Evolutionary conservation across 2,888 invertebrate species (phyloP).

Genomic region (Diarsia dahlii): DNA sequence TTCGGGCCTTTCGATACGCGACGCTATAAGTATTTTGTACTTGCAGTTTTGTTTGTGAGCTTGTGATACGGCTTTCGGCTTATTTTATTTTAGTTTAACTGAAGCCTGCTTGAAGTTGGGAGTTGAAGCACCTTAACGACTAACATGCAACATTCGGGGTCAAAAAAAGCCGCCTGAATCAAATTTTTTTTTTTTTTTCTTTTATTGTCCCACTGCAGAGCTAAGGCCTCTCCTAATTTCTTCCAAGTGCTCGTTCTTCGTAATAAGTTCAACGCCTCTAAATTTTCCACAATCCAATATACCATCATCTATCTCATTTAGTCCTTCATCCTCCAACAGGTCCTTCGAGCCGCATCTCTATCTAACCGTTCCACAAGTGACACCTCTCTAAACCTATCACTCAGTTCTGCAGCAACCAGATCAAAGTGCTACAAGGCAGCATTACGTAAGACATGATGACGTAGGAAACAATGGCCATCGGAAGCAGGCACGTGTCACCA

Average conservation of each 20-base stretch:
- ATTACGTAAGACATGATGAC: slow-evolving; percentile 61
- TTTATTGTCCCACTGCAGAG: too few relatives aligned
- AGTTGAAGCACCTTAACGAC: slow-evolving; percentile 47
- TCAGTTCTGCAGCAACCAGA: slow-evolving; percentile 33
- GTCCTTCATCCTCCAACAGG: neutral
- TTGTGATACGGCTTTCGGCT: slow-evolving; percentile 59
- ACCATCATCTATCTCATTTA: neutral
- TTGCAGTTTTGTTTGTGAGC: slow-evolving; percentile 62
- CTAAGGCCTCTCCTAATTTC: too few relatives aligned
- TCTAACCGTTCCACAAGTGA: neutral
- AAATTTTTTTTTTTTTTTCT: too few relatives aligned
- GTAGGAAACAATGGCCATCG: slow-evolving; percentile 66
- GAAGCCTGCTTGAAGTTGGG: slow-evolving; percentile 49
- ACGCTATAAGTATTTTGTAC: slow-evolving; percentile 67
- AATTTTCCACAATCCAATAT: neutral
- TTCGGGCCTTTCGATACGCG: slow-evolving; percentile 69
- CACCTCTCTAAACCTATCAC: slow-evolving; percentile 1
- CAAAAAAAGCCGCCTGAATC: slow-evolving; percentile 14
- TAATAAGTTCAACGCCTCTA: neutral
- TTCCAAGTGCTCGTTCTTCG: too few relatives aligned
- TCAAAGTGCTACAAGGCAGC: slow-evolving; percentile 38
- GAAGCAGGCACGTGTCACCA: slow-evolving; percentile 66
- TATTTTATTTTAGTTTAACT: slow-evolving; percentile 60
- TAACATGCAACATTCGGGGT: neutral
- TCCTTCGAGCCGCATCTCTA: neutral